Base-by-base conservation (phyloP, 2,888 invertebrate genomes). In the Acronicta aceris region DNA sequence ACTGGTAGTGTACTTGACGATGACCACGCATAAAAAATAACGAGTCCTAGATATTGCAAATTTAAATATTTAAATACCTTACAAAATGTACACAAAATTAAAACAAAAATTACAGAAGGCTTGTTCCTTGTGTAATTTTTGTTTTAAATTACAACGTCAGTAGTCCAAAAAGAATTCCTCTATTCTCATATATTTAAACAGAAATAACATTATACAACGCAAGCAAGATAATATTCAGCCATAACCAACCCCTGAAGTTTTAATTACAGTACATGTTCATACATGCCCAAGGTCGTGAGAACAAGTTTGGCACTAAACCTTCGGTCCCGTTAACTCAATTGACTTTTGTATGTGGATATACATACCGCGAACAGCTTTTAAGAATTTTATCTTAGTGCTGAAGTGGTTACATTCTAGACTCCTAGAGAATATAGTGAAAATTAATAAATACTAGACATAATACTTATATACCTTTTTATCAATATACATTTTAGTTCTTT, bases 341-440 rank as follows among this genome's bases (percentile, higher is more conserved):
- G 65, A 60, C 49, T 57, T 47, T 59, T 53, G 21, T 54, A 54
- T 21, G 52, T 47, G 71, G 51, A 62, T 65, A 55, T 42, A 47
- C 30, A 46, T 54, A 71, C 68, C 60, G 25, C 67, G 50, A 65
- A 76, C 64, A 68, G 74, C 78, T 78, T 72, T 80, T 73, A 78
- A 69, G 67, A 79, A 74, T 61, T 78, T 73, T 60, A 57, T 56
- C 47, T 51, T 71, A 55, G 57, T 51, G 9, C 10, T 16, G 13
- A 60, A 54, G 52, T 16, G 51, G 30, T 54, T 57, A 41, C 5
- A 36, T 47, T 16, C 42, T 13, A 16, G 49, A n/a, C 46, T 48
- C 21, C 43, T 12, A 17, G 49, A 16, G 46, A 51, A 38, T 50
- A 47, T 36, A 40, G 16, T 41, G 12, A 16, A 47, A 46, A 16